Percentiles rank a stretch among this genome's conserved stretches.
Evolutionary conservation across 2,113 vertebrate species (phyloP).

Genomic region (Carollia perspicillata): DNA sequence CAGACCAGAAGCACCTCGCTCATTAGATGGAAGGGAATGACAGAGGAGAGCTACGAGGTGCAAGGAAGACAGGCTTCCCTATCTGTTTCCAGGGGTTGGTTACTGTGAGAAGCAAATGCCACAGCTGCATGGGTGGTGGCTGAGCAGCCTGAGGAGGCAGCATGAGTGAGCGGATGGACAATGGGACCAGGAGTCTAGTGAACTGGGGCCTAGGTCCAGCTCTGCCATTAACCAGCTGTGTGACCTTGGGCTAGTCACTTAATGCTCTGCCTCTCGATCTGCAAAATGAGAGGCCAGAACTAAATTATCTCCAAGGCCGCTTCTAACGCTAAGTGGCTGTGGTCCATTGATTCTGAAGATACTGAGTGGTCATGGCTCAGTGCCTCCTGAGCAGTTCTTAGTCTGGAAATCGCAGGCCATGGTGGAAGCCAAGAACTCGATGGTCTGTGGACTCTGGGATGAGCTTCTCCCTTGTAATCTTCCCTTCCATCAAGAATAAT

Average conservation of each 20-base stretch:
- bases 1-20: background rate
- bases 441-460: background rate
- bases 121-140: background rate
- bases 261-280: slow-evolving; percentile 22
- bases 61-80: background rate
- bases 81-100: background rate
- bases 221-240: slow-evolving; percentile 29
- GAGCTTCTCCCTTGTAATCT: background rate
- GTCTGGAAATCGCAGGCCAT: background rate
- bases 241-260: slow-evolving; percentile 45
- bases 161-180: background rate
- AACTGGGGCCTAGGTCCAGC: background rate
- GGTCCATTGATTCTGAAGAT: background rate
- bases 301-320: background rate
- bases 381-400: background rate
- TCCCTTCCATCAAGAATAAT: background rate
- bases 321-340: background rate
- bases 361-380: background rate
- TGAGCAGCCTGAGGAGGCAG: background rate
- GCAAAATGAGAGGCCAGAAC: background rate
- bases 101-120: background rate
- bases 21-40: background rate
- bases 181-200: background rate
- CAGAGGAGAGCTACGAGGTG: background rate
- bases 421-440: background rate